Evolutionary conservation across 2,888 invertebrate species (phyloP).

Genomic region (Isotomurus palustris): DNA sequence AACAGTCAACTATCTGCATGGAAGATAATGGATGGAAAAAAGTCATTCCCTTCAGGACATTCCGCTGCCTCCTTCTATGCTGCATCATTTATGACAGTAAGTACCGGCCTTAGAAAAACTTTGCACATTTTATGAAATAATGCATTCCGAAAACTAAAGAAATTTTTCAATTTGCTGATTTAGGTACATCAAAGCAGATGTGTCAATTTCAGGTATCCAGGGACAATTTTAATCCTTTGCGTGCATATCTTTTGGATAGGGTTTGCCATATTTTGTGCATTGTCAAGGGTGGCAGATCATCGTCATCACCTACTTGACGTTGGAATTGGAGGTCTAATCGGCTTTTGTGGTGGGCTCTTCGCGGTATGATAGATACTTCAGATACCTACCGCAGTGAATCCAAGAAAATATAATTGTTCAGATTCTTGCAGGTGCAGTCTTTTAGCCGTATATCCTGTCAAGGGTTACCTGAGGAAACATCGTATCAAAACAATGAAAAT

Average conservation of each 20-base stretch:
- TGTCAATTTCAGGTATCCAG: constrained; percentile 26
- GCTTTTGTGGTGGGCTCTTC: constrained; percentile 58
- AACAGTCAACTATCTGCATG: constrained; percentile 57
- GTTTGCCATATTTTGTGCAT: constrained; percentile 63
- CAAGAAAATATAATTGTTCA: no score
- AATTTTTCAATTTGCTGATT: no score
- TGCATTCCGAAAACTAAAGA: no score
- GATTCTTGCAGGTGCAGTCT: no score
- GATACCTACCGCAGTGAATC: no score
- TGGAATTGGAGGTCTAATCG: constrained; percentile 60
- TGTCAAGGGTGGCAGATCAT: constrained; percentile 66
- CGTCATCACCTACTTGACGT: constrained; percentile 80
- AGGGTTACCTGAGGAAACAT: no score
- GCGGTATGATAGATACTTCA: constrained; percentile 58
- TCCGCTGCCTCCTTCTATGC: constrained; percentile 65
- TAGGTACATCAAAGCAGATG: constrained; percentile 39
- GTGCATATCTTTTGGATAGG: constrained; percentile 59
- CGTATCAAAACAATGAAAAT: no score
- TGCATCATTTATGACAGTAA: constrained; percentile 58
- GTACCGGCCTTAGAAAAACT: background rate
- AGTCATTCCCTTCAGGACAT: constrained; percentile 74
- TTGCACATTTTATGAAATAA: no score
- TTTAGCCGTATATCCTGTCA: no score
- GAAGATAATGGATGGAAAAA: constrained; percentile 61
- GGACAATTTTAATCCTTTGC: constrained; percentile 52